Conservation (phyloP, 2,888 invertebrate genomes). For the Cerceris rybyensis region DNA sequence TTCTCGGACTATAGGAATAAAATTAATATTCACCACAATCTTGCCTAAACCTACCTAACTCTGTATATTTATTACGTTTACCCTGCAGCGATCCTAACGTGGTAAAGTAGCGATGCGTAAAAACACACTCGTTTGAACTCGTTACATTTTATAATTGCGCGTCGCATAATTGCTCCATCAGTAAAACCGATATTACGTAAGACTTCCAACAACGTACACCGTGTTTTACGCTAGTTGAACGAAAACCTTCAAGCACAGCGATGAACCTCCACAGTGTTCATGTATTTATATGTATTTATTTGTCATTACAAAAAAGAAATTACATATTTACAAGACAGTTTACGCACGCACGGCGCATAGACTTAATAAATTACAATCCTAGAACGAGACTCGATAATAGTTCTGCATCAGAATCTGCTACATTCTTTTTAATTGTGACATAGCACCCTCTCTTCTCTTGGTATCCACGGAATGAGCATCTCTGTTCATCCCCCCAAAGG, state of each 20-base stretch:
- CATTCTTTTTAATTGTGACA: neutral
- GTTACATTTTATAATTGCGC: no score
- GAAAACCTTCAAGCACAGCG: neutral
- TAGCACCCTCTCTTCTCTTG: neutral
- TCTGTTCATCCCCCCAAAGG: constrained; percentile 24
- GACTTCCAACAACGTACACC: no score
- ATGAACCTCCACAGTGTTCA: neutral
- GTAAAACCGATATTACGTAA: no score
- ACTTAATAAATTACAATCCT: constrained; percentile 45
- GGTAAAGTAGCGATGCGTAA: no score
- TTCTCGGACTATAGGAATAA: no score
- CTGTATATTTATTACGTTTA: neutral
- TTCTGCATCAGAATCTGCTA: neutral
- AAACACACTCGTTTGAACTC: no score
- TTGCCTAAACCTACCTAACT: neutral
- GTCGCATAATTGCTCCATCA: no score
- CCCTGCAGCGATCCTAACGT: no score
- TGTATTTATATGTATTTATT: constrained; percentile 47
- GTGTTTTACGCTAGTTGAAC: neutral
- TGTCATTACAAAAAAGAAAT: constrained; percentile 56
- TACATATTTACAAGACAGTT: constrained; percentile 64
- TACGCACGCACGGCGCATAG: constrained; percentile 11
- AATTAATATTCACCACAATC: no score
- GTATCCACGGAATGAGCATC: constrained; percentile 28
- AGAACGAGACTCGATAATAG: constrained; percentile 28